These are phyloP conservation scores for Cervus canadensis DNA, from an alignment of 2,113 vertebrate genomes.

Conservation along the genomic window DNA sequence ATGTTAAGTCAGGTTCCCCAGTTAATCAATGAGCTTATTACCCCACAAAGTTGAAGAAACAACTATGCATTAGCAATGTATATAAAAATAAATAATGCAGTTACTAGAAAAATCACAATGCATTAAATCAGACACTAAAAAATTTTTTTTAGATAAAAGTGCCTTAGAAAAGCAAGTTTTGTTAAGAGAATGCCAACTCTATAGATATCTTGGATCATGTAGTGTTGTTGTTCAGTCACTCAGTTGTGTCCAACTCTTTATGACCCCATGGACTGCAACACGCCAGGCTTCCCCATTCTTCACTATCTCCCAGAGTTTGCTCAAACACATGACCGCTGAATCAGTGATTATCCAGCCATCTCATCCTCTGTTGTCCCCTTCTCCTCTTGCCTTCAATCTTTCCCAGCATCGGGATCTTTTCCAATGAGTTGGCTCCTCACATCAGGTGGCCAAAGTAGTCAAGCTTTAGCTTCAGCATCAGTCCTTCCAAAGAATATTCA, in stretches of 20 bases:
- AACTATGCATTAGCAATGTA: background rate
- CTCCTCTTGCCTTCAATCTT: background rate
- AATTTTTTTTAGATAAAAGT: background rate
- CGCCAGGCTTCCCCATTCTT: background rate
- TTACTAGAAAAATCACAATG: background rate
- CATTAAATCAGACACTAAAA: background rate
- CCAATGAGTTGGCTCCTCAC: background rate
- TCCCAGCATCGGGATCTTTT: background rate
- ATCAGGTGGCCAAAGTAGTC: background rate
- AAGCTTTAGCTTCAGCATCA: background rate
- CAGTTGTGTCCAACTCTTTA: background rate
- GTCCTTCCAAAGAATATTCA: background rate
- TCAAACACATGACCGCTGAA: background rate
- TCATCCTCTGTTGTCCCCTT: background rate
- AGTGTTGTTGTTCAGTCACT: background rate
- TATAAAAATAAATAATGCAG: background rate
- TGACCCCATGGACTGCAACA: background rate
- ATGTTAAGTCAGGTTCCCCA: background rate
- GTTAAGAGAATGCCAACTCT: background rate
- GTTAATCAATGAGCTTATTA: background rate
- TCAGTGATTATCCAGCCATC: background rate
- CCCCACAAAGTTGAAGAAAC: background rate
- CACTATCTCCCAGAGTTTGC: background rate
- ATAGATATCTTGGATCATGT: background rate
- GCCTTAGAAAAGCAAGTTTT: background rate